Base-by-base conservation (phyloP, 2,797 vertebrate genomes). In the Propithecus deckenii region DNA sequence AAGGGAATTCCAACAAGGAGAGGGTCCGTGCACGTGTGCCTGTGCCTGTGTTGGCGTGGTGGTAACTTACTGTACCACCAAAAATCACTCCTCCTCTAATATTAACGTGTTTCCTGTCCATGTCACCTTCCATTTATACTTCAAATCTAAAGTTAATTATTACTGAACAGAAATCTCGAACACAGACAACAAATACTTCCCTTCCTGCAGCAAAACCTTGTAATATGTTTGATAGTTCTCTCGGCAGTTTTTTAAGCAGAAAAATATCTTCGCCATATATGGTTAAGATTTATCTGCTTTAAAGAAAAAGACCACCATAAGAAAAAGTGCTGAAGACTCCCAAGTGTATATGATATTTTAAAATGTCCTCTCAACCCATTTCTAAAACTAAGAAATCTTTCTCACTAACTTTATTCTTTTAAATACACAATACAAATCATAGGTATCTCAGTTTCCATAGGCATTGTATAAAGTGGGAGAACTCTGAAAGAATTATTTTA, bases 161-260 rank as follows among this genome's bases (percentile, higher is more conserved):
- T 55, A 50, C 71, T 13, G 71, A 93, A 80, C 7, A 79, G 86
- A 96, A 95, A 74, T 89, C 59, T 55, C n/a, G 75, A 80, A 48
- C 13, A 12, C 1, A 61, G 63, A 17, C 63, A 35, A 72, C 7
- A 65, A 89, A 32, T 59, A 59, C 32, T 83, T 71, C 20, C 65
- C 14, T 89, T 87, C 38, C 52, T 71, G 25, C 9, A 13, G 15
- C 30, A 71, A 83, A 92, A 92, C 10, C 57, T 74, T 67, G 41
- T n/a, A 12, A n/a, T 74, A 38, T 32, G 9, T 84, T 74, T 78
- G 30, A 88, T 43, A 93, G 43, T 74, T 92, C 43, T 81, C 9
- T 72, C 61, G 75, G 22, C 46, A 43, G 52, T 7, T 67, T 86
- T 78, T 65, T 57, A 84, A 94, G 32, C 10, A 96, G 84, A 75